Evolutionary conservation across 2,797 vertebrate species (phyloP).

Genomic region (Smutsia gigantea): DNA sequence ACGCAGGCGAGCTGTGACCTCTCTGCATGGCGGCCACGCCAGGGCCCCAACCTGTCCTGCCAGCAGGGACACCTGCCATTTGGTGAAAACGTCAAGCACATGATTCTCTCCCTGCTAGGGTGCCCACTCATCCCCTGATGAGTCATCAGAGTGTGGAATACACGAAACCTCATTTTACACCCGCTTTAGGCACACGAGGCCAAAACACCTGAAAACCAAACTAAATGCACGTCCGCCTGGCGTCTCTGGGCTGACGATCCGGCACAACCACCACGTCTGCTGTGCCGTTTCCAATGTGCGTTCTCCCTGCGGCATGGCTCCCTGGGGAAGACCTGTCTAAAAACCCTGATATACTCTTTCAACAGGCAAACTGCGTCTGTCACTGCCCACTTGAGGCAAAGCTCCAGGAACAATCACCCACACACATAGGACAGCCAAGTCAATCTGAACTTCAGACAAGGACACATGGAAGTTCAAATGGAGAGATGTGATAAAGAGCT

Average conservation of each 20-base stretch:
- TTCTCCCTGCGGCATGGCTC: neutral
- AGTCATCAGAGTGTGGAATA: neutral
- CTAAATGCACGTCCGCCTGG: fast-evolving
- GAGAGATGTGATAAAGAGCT: fast-evolving
- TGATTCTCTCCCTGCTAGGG: fast-evolving
- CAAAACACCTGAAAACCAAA: neutral
- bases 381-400: no score
- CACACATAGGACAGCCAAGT: fast-evolving
- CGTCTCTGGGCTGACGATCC: fast-evolving
- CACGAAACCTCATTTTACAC: neutral
- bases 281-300: fast-evolving
- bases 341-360: fast-evolving
- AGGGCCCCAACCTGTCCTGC: fast-evolving
- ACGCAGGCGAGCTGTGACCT: fast-evolving
- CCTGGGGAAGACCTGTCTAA: neutral
- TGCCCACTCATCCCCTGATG: fast-evolving
- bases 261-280: fast-evolving
- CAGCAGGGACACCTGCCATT: neutral
- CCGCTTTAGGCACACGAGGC: neutral
- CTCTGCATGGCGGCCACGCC: neutral
- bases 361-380: fast-evolving
- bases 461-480: fast-evolving
- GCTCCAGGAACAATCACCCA: fast-evolving
- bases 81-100: fast-evolving
- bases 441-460: fast-evolving